Conservation (phyloP, 2,888 invertebrate genomes). For the Nephrotoma flavescens region DNA sequence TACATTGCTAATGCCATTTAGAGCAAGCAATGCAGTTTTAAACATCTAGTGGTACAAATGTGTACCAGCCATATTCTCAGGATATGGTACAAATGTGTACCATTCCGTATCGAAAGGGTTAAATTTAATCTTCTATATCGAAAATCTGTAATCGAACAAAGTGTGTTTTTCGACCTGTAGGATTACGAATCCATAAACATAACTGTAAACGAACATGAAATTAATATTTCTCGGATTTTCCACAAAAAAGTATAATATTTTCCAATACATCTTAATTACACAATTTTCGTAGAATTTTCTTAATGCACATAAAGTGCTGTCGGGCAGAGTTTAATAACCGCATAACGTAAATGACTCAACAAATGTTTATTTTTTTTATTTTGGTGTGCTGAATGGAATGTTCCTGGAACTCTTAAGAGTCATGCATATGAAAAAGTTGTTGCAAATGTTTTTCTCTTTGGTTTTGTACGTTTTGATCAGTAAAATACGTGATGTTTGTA, state of each 20-base stretch:
- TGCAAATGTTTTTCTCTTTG: not conserved
- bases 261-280: not conserved
- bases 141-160: no score
- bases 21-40: no score
- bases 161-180: no score
- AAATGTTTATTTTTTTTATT: not conserved
- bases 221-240: not conserved
- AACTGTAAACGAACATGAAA: no score
- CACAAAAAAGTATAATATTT: not conserved
- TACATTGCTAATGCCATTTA: no score
- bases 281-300: not conserved
- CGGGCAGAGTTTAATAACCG: not conserved
- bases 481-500: not conserved
- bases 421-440: not conserved
- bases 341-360: not conserved
- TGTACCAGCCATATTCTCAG: no score
- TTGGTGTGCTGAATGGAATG: not conserved
- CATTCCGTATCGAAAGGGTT: no score
- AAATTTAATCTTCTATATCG: no score
- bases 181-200: no score
- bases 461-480: not conserved
- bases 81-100: no score
- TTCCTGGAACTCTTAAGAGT: not conserved
- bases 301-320: not conserved
- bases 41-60: no score